phyloP scores from a whole-genome alignment of 1,140 invertebrate genomes.

The Bathynomus jamesi region DNA sequence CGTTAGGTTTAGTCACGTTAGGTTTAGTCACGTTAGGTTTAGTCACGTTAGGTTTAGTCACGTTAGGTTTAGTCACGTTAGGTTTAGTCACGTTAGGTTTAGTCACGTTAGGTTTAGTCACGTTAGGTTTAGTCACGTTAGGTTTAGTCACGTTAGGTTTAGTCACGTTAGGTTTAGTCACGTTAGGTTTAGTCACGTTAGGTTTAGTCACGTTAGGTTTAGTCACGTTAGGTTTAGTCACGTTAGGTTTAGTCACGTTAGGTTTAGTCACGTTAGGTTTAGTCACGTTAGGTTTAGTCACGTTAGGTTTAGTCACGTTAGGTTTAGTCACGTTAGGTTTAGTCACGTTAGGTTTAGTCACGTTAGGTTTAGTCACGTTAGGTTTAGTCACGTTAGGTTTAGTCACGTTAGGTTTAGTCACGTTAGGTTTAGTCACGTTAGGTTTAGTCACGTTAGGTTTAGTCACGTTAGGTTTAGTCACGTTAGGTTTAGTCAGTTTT shows the following conservation, averaged over 20 bases:
- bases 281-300: conserved; percentile 35
- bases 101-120: conserved; percentile 2
- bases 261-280: conserved; percentile 15
- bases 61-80: neutral
- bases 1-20: neutral
- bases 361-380: neutral
- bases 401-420: neutral
- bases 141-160: conserved; percentile 4
- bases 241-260: neutral
- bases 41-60: neutral
- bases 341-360: neutral
- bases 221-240: neutral
- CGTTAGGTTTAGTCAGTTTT: too few species aligned
- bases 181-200: neutral
- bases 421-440: neutral
- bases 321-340: neutral
- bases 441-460: neutral
- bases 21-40: neutral
- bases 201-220: conserved; percentile 9
- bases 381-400: neutral
- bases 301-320: neutral
- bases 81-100: neutral
- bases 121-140: neutral
- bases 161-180: conserved; percentile 1
- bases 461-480: neutral